These are phyloP conservation scores for Sminthurinus aureus DNA, from an alignment of 2,888 invertebrate species.

Conservation along the genomic window DNA sequence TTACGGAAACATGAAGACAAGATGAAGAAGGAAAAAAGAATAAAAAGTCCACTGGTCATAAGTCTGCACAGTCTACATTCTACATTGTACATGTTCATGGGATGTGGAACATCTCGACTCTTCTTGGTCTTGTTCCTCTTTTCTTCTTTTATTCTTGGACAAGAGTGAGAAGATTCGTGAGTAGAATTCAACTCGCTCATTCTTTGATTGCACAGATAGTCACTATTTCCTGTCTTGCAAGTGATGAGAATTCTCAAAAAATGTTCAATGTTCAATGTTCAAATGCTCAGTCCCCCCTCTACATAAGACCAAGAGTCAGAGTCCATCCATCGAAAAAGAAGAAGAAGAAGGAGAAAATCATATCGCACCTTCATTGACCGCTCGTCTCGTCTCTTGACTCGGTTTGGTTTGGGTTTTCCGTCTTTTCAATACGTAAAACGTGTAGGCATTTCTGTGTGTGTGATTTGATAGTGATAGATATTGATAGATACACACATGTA, in stretches of 20 bases:
- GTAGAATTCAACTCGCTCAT: slow-evolving; percentile 43
- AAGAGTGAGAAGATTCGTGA: slow-evolving; percentile 43
- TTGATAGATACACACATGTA: neutral
- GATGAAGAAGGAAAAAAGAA: slow-evolving; percentile 28
- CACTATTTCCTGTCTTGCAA: slow-evolving; percentile 47
- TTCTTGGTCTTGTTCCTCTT: slow-evolving; percentile 11
- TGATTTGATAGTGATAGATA: no score
- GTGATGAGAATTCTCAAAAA: slow-evolving; percentile 47
- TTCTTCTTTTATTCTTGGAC: no score
- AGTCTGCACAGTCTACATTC: no score
- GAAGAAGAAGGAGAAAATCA: slow-evolving; percentile 23
- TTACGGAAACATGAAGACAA: slow-evolving; percentile 25
- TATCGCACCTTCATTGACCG: slow-evolving; percentile 31
- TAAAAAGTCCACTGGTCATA: slow-evolving; percentile 25
- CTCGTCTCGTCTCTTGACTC: neutral
- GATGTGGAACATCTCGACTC: no score
- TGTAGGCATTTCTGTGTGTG: neutral
- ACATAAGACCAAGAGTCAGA: neutral
- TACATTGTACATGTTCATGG: no score
- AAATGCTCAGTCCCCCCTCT: slow-evolving; percentile 6
- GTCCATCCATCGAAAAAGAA: neutral
- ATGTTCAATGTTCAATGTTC: slow-evolving; percentile 26
- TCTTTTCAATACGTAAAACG: neutral
- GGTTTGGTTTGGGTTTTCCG: neutral
- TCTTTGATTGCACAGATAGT: slow-evolving; percentile 50